Conservation (phyloP, 2,888 invertebrate species). For the Crossocerus cetratus region DNA sequence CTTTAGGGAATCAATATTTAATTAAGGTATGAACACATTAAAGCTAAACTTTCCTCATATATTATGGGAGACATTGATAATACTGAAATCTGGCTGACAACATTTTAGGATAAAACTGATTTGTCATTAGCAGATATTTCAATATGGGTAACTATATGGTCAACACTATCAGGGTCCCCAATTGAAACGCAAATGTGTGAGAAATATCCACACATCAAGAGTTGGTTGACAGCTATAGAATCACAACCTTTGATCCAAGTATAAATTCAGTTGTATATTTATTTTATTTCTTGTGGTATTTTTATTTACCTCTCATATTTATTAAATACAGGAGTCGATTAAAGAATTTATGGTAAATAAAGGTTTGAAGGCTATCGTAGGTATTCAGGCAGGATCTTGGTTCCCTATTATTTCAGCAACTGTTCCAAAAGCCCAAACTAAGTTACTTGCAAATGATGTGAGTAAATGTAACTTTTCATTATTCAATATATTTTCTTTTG, state of each 20-base stretch:
- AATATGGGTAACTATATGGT: slow-evolving; percentile 86
- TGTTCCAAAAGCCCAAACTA: slow-evolving; percentile 39
- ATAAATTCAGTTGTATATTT: slow-evolving; percentile 27
- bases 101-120: slow-evolving; percentile 78
- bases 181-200: slow-evolving; percentile 79
- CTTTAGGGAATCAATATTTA: slow-evolving; percentile 80
- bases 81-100: slow-evolving; percentile 23
- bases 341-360: slow-evolving; percentile 65
- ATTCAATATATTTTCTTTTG: not conserved
- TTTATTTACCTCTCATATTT: slow-evolving; percentile 39
- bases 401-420: slow-evolving; percentile 67
- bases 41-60: not conserved
- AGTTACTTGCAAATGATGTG: slow-evolving; percentile 45
- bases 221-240: slow-evolving; percentile 82
- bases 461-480: slow-evolving; percentile 6
- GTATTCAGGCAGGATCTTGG: slow-evolving; percentile 70
- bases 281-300: slow-evolving; percentile 56
- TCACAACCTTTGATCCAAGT: slow-evolving; percentile 81
- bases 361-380: slow-evolving; percentile 65
- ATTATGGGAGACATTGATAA: not conserved
- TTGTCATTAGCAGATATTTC: slow-evolving; percentile 84
- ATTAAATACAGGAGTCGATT: slow-evolving; percentile 63
- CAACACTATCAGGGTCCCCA: slow-evolving; percentile 80
- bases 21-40: slow-evolving; percentile 76
- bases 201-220: slow-evolving; percentile 78